Evolutionary conservation across 2,797 vertebrate genomes (phyloP).

Genomic region (Numenius phaeopus): DNA sequence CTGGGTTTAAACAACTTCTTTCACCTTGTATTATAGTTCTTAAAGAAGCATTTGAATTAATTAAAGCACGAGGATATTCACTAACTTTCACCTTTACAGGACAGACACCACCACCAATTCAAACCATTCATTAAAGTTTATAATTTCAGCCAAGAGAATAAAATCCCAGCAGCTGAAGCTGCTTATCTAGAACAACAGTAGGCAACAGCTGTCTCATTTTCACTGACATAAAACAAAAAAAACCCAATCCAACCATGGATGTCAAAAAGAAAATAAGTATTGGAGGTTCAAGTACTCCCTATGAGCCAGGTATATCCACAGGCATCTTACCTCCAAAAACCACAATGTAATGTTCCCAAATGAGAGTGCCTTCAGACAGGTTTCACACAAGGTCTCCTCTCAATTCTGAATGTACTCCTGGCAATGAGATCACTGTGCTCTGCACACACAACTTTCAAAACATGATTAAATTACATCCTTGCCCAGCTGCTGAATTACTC

Average conservation of each 20-base stretch:
- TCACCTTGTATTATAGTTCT: not conserved
- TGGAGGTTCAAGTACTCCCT: not conserved
- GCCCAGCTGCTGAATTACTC: not conserved
- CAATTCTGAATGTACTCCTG: not conserved
- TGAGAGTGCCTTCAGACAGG: not conserved
- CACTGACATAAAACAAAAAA: not conserved
- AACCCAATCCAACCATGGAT: rapidly evolving
- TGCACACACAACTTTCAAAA: constrained; percentile 29
- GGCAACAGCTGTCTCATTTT: not conserved
- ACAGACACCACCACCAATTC: not conserved
- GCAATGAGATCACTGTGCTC: not conserved
- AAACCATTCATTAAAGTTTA: not conserved
- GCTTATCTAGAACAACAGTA: not conserved
- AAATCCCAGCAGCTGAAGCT: not conserved
- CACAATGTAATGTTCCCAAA: not conserved
- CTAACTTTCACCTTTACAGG: not conserved
- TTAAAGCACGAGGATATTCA: not conserved
- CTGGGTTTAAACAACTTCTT: not conserved
- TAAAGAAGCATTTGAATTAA: not conserved
- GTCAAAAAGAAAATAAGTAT: not conserved
- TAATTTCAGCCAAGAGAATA: not conserved
- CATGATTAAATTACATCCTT: constrained; percentile 5
- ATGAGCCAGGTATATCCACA: not conserved
- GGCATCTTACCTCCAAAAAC: not conserved
- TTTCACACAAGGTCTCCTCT: not conserved